Percentiles rank a stretch among this genome's conserved stretches.
Evolutionary conservation across 2,113 vertebrate genomes (phyloP).

Genomic region (Phrynosoma platyrhinos): DNA sequence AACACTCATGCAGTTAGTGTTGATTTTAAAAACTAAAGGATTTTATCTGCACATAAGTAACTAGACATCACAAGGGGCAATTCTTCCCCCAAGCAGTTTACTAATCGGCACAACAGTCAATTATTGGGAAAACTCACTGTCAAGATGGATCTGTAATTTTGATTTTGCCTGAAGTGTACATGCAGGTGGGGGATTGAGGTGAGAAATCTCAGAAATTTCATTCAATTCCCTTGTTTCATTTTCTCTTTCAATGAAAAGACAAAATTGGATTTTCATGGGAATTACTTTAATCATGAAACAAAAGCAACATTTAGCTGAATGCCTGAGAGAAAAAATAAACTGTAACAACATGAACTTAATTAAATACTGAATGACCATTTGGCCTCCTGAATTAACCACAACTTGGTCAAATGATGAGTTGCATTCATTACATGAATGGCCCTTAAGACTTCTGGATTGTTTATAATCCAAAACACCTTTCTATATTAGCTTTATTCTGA

Average conservation of each 20-base stretch:
- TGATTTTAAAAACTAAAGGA: not conserved
- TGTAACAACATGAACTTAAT: not conserved
- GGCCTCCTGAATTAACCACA: constrained; percentile 36
- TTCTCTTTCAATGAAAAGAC: not conserved
- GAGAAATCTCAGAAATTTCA: not conserved
- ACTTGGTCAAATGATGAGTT: constrained; percentile 11
- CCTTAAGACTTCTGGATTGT: constrained; percentile 6
- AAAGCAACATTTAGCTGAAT: constrained; percentile 10
- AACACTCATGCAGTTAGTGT: not conserved
- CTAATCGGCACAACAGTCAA: not conserved
- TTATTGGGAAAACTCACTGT: not conserved
- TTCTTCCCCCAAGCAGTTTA: not conserved
- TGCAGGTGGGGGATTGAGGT: not conserved
- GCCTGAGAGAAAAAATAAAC: not conserved
- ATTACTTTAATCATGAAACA: not conserved
- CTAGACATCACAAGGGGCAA: not conserved
- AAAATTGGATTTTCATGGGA: not conserved
- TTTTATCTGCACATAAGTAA: not conserved
- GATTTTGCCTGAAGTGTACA: not conserved
- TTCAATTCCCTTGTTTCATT: not conserved
- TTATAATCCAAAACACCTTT: not conserved
- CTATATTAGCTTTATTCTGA: not conserved
- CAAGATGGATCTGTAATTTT: not conserved
- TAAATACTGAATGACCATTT: constrained; percentile 39
- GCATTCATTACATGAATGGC: constrained; percentile 17